Evolutionary conservation across 2,113 vertebrate genomes (phyloP).

Genomic region (Protomyctophum bolini): DNA sequence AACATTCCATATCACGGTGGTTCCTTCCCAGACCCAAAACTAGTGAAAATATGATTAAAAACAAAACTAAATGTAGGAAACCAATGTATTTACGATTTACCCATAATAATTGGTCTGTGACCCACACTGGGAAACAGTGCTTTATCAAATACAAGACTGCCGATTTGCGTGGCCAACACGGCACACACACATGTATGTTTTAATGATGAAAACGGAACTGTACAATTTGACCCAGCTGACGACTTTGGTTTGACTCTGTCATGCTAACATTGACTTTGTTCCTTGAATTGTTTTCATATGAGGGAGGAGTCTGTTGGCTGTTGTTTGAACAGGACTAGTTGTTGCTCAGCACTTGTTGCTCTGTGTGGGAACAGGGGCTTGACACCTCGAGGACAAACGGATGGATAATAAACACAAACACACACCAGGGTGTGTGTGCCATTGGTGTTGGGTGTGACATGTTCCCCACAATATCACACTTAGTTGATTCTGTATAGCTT

Average conservation of each 20-base stretch:
- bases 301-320: background rate
- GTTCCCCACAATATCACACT: no score
- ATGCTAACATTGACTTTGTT: background rate
- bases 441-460: no score
- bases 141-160: background rate
- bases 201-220: background rate
- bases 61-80: no score
- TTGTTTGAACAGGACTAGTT: slow-evolving; percentile 16
- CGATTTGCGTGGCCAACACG: background rate
- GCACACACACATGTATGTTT: background rate
- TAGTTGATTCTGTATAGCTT: no score
- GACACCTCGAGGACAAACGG: background rate
- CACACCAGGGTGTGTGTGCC: background rate
- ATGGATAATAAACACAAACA: background rate
- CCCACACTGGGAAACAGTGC: background rate
- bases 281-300: slow-evolving; percentile 5
- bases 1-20: no score
- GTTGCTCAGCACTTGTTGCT: slow-evolving; percentile 12
- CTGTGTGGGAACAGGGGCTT: slow-evolving; percentile 12
- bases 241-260: slow-evolving; percentile 11
- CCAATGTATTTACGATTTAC: no score
- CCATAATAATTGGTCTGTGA: no score
- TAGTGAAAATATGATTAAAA: no score
- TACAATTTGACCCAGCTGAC: background rate
- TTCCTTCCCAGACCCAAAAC: no score